A percentile compares a stretch with the other conserved stretches of the same genome.
phyloP scores from a whole-genome alignment of 2,113 vertebrate genomes.

The Pseudorectes ferrugineus region DNA sequence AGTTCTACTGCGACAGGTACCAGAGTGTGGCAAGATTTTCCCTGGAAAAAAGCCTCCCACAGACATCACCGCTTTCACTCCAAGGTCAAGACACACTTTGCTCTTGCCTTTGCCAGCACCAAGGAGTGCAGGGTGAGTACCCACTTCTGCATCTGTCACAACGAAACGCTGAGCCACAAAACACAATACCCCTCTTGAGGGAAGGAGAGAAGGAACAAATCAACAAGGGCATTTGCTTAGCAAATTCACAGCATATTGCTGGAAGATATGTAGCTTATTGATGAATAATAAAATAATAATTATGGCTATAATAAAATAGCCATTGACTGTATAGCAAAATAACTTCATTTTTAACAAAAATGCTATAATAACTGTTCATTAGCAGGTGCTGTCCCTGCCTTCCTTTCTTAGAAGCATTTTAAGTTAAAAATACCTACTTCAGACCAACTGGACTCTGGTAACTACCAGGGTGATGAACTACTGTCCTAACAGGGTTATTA shows the following conservation, averaged over 20 bases:
- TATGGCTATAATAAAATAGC: too few relatives aligned
- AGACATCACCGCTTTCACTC: background rate
- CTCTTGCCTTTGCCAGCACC: background rate
- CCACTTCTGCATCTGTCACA: background rate
- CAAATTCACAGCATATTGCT: background rate
- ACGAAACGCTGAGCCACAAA: background rate
- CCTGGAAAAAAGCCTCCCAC: background rate
- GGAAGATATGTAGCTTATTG: fast-evolving
- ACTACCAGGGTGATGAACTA: background rate
- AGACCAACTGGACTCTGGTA: background rate
- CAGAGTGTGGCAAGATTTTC: background rate
- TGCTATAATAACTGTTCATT: background rate
- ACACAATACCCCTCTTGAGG: background rate
- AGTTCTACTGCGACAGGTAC: background rate
- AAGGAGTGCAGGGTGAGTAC: background rate
- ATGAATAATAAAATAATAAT: background rate
- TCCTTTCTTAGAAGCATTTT: background rate
- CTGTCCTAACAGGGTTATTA: background rate
- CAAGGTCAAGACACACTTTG: background rate
- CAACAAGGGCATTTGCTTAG: background rate
- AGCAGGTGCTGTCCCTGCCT: background rate
- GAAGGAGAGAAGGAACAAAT: background rate
- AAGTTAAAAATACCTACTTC: background rate
- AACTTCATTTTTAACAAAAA: background rate
- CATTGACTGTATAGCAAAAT: background rate